Percentiles rank a stretch among this genome's conserved stretches.
These are phyloP conservation scores for Altica lythri DNA, from an alignment of 2,888 invertebrate species.

Conservation along the genomic window DNA sequence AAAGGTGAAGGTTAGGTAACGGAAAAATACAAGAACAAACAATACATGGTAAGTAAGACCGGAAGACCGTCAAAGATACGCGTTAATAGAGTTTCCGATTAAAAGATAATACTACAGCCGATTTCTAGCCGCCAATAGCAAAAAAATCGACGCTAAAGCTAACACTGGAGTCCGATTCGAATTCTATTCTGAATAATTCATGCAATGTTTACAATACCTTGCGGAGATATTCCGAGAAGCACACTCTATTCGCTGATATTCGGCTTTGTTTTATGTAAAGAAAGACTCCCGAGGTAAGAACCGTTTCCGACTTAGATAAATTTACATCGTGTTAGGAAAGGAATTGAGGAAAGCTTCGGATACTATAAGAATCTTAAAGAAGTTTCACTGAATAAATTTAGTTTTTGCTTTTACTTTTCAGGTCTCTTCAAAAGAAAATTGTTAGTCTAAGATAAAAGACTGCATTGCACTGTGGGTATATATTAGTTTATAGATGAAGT, in stretches of 20 bases:
- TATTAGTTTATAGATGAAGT: too few species aligned
- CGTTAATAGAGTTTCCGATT: constrained; percentile 18
- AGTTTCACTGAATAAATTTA: constrained; percentile 26
- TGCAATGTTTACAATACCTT: constrained; percentile 39
- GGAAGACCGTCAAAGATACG: constrained; percentile 1
- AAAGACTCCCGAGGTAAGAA: constrained; percentile 30
- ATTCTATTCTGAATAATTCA: constrained; percentile 41
- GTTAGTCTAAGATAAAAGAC: background rate
- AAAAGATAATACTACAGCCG: constrained; percentile 11
- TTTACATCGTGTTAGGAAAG: constrained; percentile 28
- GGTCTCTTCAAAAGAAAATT: constrained; percentile 10
- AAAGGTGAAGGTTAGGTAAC: too few species aligned
- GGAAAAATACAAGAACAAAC: too few species aligned
- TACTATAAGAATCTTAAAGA: constrained; percentile 22
- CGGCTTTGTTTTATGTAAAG: constrained; percentile 34
- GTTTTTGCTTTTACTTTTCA: constrained; percentile 12
- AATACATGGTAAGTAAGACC: too few species aligned
- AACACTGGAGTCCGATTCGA: constrained; percentile 35
- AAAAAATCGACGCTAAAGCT: constrained; percentile 28
- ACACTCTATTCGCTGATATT: constrained; percentile 34
- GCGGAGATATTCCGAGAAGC: constrained; percentile 31
- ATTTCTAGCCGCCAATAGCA: constrained; percentile 8
- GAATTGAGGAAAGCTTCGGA: constrained; percentile 25
- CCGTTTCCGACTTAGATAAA: constrained; percentile 33
- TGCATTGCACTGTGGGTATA: too few species aligned